Conservation (phyloP, 2,888 invertebrate species). For the Scrobipalpa atriplicella region DNA sequence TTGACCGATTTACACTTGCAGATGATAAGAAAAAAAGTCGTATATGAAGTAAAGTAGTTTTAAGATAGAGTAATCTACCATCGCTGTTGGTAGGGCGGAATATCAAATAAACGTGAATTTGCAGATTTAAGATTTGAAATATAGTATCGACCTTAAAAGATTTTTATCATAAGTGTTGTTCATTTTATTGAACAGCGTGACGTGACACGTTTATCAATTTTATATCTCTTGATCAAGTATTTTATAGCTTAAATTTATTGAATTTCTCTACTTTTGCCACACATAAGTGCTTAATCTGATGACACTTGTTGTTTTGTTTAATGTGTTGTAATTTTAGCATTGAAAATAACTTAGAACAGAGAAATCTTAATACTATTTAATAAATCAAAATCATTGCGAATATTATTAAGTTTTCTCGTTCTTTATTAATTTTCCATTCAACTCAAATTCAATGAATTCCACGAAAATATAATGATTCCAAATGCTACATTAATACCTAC, state of each 20-base stretch:
- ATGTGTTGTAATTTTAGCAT: neutral
- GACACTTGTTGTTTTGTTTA: neutral
- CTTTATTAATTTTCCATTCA: too few relatives aligned
- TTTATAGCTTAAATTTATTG: neutral
- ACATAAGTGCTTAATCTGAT: neutral
- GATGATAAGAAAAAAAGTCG: conserved; percentile 7
- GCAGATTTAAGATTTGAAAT: conserved; percentile 9
- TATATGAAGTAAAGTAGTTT: neutral
- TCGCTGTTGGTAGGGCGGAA: neutral
- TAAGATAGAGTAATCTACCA: neutral
- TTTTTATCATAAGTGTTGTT: conserved; percentile 3
- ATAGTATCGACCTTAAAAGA: neutral
- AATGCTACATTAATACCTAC: too few relatives aligned
- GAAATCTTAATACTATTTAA: too few relatives aligned
- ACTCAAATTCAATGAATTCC: too few relatives aligned
- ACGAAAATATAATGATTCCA: too few relatives aligned
- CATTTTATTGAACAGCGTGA: neutral
- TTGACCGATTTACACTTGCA: conserved; percentile 15
- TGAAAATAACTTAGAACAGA: too few relatives aligned
- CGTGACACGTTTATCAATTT: neutral
- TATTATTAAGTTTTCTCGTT: too few relatives aligned
- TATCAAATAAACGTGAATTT: neutral
- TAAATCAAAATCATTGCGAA: too few relatives aligned
- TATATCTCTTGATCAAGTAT: neutral
- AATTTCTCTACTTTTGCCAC: neutral